phyloP scores from a whole-genome alignment of 1,140 invertebrate genomes.

The Neuroterus valhalla region DNA sequence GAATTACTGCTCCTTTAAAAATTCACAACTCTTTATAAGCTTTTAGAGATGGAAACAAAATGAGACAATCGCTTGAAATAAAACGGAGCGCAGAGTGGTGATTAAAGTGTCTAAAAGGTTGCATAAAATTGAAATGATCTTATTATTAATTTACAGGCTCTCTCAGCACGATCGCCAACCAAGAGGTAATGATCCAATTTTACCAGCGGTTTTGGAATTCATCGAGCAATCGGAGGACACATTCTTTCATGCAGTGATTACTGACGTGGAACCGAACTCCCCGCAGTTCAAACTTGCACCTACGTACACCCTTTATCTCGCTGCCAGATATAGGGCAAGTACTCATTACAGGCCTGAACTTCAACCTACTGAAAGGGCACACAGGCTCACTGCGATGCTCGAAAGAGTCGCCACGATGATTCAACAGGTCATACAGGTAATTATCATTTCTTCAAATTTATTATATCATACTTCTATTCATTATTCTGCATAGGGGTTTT shows the following conservation, averaged over 20 bases:
- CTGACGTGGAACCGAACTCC: slow-evolving; percentile 89
- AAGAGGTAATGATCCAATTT: slow-evolving; percentile 88
- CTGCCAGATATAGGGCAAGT: slow-evolving; percentile 92
- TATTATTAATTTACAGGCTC: slow-evolving; percentile 63
- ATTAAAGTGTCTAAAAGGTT: too few species aligned
- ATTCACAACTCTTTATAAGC: too few species aligned
- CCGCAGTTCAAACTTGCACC: slow-evolving; percentile 93
- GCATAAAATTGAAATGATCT: too few species aligned
- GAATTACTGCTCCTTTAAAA: too few species aligned
- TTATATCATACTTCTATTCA: too few species aligned
- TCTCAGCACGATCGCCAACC: slow-evolving; percentile 77
- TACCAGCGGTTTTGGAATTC: slow-evolving; percentile 96
- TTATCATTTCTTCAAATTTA: slow-evolving; percentile 34
- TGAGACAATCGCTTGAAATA: too few species aligned
- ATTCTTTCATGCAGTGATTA: slow-evolving; percentile 90
- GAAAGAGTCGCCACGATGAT: slow-evolving; percentile 93
- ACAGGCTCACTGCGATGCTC: slow-evolving; percentile 90
- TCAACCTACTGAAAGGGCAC: slow-evolving; percentile 91
- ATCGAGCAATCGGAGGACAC: slow-evolving; percentile 95
- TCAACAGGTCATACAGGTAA: slow-evolving; percentile 87
- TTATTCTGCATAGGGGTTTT: too few species aligned
- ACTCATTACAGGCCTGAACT: slow-evolving; percentile 94
- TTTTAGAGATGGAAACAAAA: too few species aligned
- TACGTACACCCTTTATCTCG: slow-evolving; percentile 96
- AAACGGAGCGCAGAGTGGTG: too few species aligned